Percentiles rank a stretch among this genome's conserved stretches.
Evolutionary conservation across 1,140 invertebrate species (phyloP).

Genomic region (Trachymyrmex septentrionalis): DNA sequence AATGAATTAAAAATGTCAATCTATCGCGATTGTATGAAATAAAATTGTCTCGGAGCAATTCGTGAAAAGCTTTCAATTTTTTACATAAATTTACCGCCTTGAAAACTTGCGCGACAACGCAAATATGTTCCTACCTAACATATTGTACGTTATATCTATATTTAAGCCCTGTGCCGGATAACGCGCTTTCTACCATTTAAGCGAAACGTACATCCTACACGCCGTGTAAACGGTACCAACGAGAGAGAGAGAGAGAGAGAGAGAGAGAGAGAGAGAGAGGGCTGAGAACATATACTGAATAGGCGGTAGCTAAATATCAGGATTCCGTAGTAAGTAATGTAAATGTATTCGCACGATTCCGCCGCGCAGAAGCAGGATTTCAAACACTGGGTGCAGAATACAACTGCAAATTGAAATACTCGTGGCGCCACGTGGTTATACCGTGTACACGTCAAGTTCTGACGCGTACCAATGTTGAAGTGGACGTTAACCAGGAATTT

Average conservation of each 20-base stretch:
- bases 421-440: slow-evolving; percentile 45
- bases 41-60: not conserved
- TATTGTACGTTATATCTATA: slow-evolving; percentile 54
- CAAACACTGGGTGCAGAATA: slow-evolving; percentile 50
- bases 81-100: not conserved
- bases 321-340: slow-evolving; percentile 68
- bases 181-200: slow-evolving; percentile 47
- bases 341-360: slow-evolving; percentile 74
- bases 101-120: not conserved
- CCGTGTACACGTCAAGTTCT: slow-evolving; percentile 38
- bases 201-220: slow-evolving; percentile 47
- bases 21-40: not conserved
- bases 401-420: slow-evolving; percentile 76
- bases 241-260: not conserved
- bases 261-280: slow-evolving; percentile 29
- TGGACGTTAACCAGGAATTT: slow-evolving; percentile 64
- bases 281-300: slow-evolving; percentile 60
- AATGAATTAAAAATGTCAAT: not conserved
- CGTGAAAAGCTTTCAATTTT: slow-evolving; percentile 1
- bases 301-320: slow-evolving; percentile 73
- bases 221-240: slow-evolving; percentile 54
- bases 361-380: slow-evolving; percentile 52
- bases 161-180: slow-evolving; percentile 35
- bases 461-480: slow-evolving; percentile 52
- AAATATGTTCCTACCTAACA: slow-evolving; percentile 42